Evolutionary conservation across 1,140 invertebrate genomes (phyloP).

Genomic region (Mya arenaria): DNA sequence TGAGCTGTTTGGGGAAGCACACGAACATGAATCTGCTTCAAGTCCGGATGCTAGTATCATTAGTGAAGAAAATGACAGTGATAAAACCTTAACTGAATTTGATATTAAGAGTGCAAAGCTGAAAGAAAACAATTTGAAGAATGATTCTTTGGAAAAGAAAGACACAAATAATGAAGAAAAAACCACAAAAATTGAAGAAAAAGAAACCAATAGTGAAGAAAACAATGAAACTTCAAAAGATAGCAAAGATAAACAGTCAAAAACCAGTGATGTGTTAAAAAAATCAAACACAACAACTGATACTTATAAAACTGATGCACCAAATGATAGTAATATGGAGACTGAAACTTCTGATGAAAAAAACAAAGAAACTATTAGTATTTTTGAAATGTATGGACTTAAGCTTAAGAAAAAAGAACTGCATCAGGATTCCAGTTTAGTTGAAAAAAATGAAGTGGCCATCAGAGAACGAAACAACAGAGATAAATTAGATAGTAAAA

Average conservation of each 20-base stretch:
- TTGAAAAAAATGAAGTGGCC: background rate
- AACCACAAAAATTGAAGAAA: background rate
- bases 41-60: conserved; percentile 2
- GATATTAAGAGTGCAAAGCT: background rate
- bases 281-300: background rate
- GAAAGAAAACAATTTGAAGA: background rate
- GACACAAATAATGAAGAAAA: background rate
- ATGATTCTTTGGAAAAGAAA: background rate
- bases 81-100: conserved; percentile 30
- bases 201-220: background rate
- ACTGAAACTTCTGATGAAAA: background rate
- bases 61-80: conserved; percentile 24
- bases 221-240: background rate
- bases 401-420: conserved; percentile 15
- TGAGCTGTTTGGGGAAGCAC: conserved; percentile 3
- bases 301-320: background rate
- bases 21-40: conserved; percentile 6
- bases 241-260: background rate
- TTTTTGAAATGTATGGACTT: conserved; percentile 53
- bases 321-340: background rate
- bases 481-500: background rate
- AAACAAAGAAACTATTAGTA: conserved; percentile 19
- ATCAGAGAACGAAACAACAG: background rate
- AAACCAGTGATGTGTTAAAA: background rate
- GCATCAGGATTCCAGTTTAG: no score